A percentile compares a stretch with the other conserved stretches of the same genome.
Conservation (phyloP, 2,797 vertebrate species). For the Chelon labrosus region DNA sequence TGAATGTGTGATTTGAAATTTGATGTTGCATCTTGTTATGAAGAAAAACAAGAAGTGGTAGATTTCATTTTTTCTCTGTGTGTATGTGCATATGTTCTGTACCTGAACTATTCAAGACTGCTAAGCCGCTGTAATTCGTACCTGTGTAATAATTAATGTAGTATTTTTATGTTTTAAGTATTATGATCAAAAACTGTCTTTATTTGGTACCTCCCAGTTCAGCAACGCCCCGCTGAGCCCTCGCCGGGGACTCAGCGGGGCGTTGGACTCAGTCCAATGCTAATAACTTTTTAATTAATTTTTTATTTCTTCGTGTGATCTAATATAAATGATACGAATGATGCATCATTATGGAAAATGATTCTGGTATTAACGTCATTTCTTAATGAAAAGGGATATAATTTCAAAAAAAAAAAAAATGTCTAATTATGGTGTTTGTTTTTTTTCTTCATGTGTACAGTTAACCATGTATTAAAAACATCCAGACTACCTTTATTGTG, state of each 20-base stretch:
- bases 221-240: constrained; percentile 72
- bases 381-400: constrained; percentile 99
- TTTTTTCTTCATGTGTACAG: constrained; percentile 91
- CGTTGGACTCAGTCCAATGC: constrained; percentile 84
- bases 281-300: constrained; percentile 87
- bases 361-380: constrained; percentile 98
- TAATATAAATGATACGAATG: constrained; percentile 89
- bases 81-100: constrained; percentile 81
- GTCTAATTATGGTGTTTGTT: constrained; percentile 92
- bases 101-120: constrained; percentile 87
- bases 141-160: constrained; percentile 88
- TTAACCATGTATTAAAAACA: constrained; percentile 97
- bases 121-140: constrained; percentile 86
- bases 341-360: constrained; percentile 85
- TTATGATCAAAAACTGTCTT: constrained; percentile 85
- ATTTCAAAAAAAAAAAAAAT: constrained; percentile 85
- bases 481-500: constrained; percentile 85
- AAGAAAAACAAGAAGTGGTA: constrained; percentile 91
- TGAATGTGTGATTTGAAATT: constrained; percentile 90
- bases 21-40: constrained; percentile 90
- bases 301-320: constrained; percentile 88
- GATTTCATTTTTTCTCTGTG: constrained; percentile 78
- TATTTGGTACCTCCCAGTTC: constrained; percentile 87
- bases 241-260: constrained; percentile 72
- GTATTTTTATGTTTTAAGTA: constrained; percentile 89